phyloP scores from a whole-genome alignment of 2,888 invertebrate species.

The Entomobrya proxima region DNA sequence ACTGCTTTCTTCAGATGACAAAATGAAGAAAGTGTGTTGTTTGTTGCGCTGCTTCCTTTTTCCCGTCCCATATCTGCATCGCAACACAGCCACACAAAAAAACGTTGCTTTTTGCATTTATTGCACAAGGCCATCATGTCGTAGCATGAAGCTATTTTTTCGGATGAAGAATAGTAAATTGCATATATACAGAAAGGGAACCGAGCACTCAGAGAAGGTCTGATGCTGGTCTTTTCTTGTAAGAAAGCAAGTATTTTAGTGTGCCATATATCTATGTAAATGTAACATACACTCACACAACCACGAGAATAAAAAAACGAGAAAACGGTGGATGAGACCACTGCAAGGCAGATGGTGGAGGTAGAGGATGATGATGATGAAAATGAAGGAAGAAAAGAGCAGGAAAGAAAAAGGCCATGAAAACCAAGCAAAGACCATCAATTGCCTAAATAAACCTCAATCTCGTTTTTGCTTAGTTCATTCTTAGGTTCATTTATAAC shows the following conservation, averaged over 20 bases:
- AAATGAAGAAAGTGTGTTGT: constrained; percentile 7
- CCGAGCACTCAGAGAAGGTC: constrained; percentile 4
- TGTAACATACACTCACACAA: not conserved
- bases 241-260: too few relatives aligned
- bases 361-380: not conserved
- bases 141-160: not conserved
- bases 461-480: constrained; percentile 60
- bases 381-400: constrained; percentile 10
- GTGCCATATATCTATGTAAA: constrained; percentile 38
- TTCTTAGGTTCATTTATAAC: constrained; percentile 63
- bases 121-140: constrained; percentile 27
- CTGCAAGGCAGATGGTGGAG: not conserved
- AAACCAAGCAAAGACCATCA: constrained; percentile 58
- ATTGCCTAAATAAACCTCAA: constrained; percentile 66
- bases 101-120: constrained; percentile 10
- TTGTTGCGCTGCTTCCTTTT: not conserved
- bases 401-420: constrained; percentile 41
- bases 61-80: not conserved
- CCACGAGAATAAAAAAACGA: not conserved
- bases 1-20: constrained; percentile 13
- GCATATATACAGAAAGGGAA: not conserved
- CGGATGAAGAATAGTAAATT: not conserved
- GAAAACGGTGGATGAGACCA: not conserved
- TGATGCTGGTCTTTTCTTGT: constrained; percentile 6
- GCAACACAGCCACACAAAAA: not conserved